Percentiles rank a stretch among this genome's conserved stretches.
Evolutionary conservation across 2,113 vertebrate genomes (phyloP).

Genomic region (Dasyurus viverrinus): DNA sequence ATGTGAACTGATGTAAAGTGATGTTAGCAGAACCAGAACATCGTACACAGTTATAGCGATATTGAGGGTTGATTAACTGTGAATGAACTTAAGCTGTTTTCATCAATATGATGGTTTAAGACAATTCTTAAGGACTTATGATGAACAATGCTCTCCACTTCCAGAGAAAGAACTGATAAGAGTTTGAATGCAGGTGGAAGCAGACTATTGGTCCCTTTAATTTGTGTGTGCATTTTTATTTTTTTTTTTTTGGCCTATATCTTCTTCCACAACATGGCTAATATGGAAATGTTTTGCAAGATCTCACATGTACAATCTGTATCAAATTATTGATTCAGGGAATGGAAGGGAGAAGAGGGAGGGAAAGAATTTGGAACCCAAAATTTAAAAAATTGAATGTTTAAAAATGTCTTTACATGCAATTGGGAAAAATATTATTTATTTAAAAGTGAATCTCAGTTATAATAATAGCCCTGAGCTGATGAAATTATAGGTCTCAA

Average conservation of each 20-base stretch:
- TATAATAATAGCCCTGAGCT: not conserved
- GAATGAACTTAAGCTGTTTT: not conserved
- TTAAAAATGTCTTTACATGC: not conserved
- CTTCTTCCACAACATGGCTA: not conserved
- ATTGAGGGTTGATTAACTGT: not conserved
- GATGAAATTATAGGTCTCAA: not conserved
- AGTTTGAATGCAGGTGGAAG: not conserved
- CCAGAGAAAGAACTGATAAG: too few species aligned
- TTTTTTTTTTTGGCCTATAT: not conserved
- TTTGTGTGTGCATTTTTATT: not conserved
- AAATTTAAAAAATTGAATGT: not conserved
- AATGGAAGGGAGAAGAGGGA: too few species aligned
- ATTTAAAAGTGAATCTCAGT: not conserved
- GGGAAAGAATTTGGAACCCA: not conserved
- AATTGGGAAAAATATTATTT: not conserved
- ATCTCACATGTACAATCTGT: not conserved
- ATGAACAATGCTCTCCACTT: not conserved
- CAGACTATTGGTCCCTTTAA: not conserved
- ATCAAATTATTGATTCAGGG: not conserved
- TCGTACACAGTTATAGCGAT: not conserved
- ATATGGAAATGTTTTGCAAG: not conserved
- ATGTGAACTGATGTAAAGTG: not conserved
- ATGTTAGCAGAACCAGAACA: not conserved
- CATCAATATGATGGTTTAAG: not conserved
- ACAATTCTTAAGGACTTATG: not conserved